Percentiles rank a stretch among this genome's conserved stretches.
These are phyloP conservation scores for Pogonomyrmex californicus DNA, from an alignment of 1,140 invertebrate species.

Conservation along the genomic window DNA sequence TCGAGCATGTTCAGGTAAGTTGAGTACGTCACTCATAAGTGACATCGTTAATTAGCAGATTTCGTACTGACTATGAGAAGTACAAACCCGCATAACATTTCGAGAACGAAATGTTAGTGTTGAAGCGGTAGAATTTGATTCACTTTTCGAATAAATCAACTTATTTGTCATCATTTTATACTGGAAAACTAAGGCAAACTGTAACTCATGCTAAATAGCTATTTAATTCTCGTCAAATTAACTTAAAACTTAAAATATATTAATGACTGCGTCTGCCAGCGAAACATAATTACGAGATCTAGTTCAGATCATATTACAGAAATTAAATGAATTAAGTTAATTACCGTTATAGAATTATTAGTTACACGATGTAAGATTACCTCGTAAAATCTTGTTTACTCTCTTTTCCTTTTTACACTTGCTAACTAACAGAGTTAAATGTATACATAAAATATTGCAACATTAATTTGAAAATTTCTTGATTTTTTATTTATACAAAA, in stretches of 20 bases:
- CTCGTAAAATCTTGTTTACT: neutral
- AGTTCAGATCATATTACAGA: conserved; percentile 24
- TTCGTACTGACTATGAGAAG: neutral
- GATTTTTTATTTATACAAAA: neutral
- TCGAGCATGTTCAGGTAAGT: conserved; percentile 96
- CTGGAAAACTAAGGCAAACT: neutral
- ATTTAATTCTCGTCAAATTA: conserved; percentile 37
- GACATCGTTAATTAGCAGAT: conserved; percentile 58
- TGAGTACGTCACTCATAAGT: conserved; percentile 44
- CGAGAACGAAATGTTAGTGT: neutral
- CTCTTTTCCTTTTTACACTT: neutral
- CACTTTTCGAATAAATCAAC: conserved; percentile 2
- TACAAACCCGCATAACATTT: neutral
- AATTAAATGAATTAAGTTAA: conserved; percentile 33
- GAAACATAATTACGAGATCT: conserved; percentile 21
- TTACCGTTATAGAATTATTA: conserved; percentile 30
- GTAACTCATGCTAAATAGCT: conserved; percentile 33
- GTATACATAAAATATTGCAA: neutral
- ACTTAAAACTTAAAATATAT: conserved; percentile 42
- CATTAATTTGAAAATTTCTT: neutral
- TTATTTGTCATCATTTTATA: conserved; percentile 17
- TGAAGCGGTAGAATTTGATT: conserved; percentile 33
- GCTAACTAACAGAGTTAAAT: neutral
- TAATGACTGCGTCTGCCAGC: conserved; percentile 27
- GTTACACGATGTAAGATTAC: neutral